Evolutionary conservation across 2,113 vertebrate genomes (phyloP), one percentile per base, ranked within the genome.

Genomic region (Corythoichthys haematopterus): DNA sequence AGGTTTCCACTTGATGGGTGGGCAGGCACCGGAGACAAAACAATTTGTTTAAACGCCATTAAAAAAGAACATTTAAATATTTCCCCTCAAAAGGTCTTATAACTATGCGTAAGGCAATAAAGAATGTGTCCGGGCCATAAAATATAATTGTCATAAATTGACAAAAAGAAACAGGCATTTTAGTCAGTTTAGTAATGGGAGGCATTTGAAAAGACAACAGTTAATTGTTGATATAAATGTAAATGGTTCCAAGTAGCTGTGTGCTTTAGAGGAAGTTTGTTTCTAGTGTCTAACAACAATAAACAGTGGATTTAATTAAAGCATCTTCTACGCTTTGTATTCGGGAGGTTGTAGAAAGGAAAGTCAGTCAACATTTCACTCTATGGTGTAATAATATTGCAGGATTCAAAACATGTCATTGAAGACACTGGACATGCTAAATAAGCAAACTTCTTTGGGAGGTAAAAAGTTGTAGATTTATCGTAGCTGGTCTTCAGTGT

Each of bases 221-320:
- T 55, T 48, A 20, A 59, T 66, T 53, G 63, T 70, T 79, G 62
- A 67, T 53, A 68, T 62, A 75, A 62, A 65, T 6, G 2, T 68
- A 55, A 76, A 8, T 15, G 51, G 35, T 71, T 66, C 74, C 68
- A 77, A 78, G 16, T 65, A 57, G 60, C 50, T 66, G 33, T 48
- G 51, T 71, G 45, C 43, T 43, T 76, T 14, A 48, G 35, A 71
- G 56, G 65, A 78, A 62, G 75, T 86, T 87, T 89, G 84, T 90
- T 88, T 86, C 48, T 66, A 76, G 40, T 72, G 20, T 69, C 60
- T 72, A 82, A 68, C n/a, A 73, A 86, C 35, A 90, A 87, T 82
- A 89, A 88, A 89, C 73, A 0, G 43, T 77, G 35, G 63, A 51
- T 45, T 85, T 88, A 85, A 91, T 89, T 89, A 84, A 88, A 87